Percentiles rank a stretch among this genome's conserved stretches.
phyloP scores from a whole-genome alignment of 1,140 invertebrate species.

The Triops longicaudatus region DNA sequence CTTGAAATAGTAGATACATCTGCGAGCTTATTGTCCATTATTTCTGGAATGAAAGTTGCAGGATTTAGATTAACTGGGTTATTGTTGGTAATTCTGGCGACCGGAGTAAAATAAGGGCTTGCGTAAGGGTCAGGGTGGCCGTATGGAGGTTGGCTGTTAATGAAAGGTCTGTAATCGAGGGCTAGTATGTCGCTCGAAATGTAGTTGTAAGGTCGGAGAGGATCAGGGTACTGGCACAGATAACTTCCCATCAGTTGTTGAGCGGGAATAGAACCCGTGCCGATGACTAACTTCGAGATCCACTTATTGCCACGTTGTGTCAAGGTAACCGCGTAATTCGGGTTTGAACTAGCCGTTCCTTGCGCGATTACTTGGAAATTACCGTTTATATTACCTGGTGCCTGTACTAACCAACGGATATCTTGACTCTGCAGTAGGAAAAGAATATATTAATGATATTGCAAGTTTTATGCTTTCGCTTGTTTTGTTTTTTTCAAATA shows the following conservation, averaged over 20 bases:
- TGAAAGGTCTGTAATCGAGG: not conserved
- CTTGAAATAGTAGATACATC: not conserved
- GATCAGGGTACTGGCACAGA: not conserved
- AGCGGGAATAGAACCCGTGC: not conserved
- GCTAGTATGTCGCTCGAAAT: not conserved
- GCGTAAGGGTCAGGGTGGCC: not conserved
- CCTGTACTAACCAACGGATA: not conserved
- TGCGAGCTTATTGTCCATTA: not conserved
- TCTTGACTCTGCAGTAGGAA: not conserved
- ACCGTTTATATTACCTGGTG: not conserved
- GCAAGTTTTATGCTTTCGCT: no score
- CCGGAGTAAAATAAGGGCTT: not conserved
- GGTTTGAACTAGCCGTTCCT: not conserved
- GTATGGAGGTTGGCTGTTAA: not conserved
- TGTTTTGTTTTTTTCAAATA: not conserved
- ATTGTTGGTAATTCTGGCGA: not conserved
- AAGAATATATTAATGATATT: not conserved
- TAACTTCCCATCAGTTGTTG: constrained; percentile 2
- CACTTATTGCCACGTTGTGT: not conserved
- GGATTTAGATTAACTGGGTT: not conserved
- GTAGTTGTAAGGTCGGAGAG: not conserved
- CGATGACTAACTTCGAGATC: not conserved
- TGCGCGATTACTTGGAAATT: not conserved
- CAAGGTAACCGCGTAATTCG: not conserved
- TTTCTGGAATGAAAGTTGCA: not conserved